Evolutionary conservation across 2,888 invertebrate species (phyloP), one percentile per base, ranked within the genome.

Genomic region (Margaritifera margaritifera): DNA sequence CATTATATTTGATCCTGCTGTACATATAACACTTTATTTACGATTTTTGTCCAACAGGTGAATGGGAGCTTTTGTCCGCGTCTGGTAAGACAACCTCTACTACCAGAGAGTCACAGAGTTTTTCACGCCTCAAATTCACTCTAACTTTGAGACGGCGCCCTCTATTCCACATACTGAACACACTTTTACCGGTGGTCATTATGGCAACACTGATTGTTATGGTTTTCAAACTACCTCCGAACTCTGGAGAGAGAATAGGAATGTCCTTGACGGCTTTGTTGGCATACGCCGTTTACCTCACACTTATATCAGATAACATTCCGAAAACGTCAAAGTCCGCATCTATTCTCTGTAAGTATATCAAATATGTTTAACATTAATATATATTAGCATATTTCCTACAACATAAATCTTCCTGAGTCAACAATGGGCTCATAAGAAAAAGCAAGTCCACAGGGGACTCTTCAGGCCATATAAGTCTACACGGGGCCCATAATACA

Each of bases 201-300:
- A 76, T 80, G 77, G 76, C 74, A 2, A 69, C 72, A 3, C 71
- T 80, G 11, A 80, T 73, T 22, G 74, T 77, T 8, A 54, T 66
- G 42, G 68, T 65, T 4, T 72, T 72, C 42, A 68, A 72, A 42
- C 72, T 72, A 1, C 66, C 65, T 11, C 59, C 62, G 42, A 68
- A 72, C n/a, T 72, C 72, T 27, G 72, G 72, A 5, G 72, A 72
- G 55, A 72, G 68, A 53, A 68, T 72, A 50, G n/a, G n/a, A 22
- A 64, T 62, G 25, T 55, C 66, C 11, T 0, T 71, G 50, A 66
- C 79, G 56, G 79, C 78, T 22, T 62, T 80, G 6, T 62, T 80
- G 42, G 79, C 79, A 42, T 80, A 80, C 50, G 79, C 79, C 27
- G 79, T 80, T 51, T 80, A 80, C 56, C 66, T 80, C 31, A 75